Conservation (phyloP, 2,797 vertebrate species). For the Thunnus albacares region DNA sequence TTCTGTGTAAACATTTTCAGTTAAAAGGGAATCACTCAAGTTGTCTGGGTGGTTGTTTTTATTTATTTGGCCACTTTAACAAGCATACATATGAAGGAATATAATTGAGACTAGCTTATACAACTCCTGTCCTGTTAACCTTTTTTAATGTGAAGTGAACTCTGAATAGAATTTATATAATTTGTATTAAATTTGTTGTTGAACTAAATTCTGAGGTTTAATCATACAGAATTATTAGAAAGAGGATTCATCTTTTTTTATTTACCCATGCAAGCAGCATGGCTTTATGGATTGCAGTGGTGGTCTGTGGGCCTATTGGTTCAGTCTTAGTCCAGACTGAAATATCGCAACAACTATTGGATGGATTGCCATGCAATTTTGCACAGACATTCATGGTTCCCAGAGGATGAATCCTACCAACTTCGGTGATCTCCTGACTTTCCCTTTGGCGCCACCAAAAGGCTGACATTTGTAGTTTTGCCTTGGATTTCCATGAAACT, state of each 20-base stretch:
- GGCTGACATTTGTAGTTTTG: too few relatives aligned
- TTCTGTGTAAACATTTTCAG: conserved; percentile 17
- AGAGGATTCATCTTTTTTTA: neutral
- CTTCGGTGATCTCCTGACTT: neutral
- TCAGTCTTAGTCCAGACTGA: too few relatives aligned
- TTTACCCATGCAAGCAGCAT: neutral
- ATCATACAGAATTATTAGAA: neutral
- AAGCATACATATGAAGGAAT: neutral
- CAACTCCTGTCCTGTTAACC: neutral
- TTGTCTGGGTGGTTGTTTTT: neutral
- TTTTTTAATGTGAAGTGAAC: neutral
- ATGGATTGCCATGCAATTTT: too few relatives aligned
- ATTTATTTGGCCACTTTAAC: conserved; percentile 13
- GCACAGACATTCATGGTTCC: too few relatives aligned
- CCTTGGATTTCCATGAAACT: neutral
- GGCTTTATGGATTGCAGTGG: neutral
- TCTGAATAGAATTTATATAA: too few relatives aligned
- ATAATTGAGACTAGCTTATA: neutral
- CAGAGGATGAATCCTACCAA: neutral
- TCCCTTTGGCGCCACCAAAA: neutral
- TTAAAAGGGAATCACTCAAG: neutral
- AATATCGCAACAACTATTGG: too few relatives aligned
- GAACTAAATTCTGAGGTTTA: neutral
- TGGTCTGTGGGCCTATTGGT: too few relatives aligned
- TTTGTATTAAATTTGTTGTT: neutral